phyloP scores from a whole-genome alignment of 2,888 invertebrate species.

The Sesia bembeciformis region DNA sequence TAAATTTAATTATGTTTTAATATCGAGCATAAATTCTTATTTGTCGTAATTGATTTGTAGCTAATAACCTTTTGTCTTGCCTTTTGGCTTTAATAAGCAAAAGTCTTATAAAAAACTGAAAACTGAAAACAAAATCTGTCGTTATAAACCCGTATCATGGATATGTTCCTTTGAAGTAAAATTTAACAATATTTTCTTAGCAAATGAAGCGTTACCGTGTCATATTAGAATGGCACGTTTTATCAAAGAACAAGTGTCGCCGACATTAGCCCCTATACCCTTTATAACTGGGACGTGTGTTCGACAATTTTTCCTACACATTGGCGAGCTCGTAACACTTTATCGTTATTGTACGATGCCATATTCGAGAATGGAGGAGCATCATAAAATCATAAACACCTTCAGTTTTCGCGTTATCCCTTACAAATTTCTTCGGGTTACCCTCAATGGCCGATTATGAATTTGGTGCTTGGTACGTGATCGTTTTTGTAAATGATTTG shows the following conservation, averaged over 20 bases:
- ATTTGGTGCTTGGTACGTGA: conserved; percentile 44
- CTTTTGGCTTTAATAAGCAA: too few species aligned
- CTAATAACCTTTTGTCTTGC: too few species aligned
- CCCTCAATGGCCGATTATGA: conserved; percentile 42
- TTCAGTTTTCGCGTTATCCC: conserved; percentile 40
- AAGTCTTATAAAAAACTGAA: too few species aligned
- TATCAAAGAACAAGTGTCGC: conserved; percentile 1
- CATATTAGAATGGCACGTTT: background rate
- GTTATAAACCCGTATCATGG: too few species aligned
- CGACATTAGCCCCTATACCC: conserved; percentile 37
- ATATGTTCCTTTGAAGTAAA: too few species aligned
- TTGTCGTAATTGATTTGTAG: background rate
- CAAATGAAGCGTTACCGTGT: too few species aligned
- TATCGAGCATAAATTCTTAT: conserved; percentile 3
- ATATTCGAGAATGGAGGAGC: conserved; percentile 49
- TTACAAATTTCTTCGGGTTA: conserved; percentile 38
- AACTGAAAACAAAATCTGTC: too few species aligned
- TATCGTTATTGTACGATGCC: conserved; percentile 55
- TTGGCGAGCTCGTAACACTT: conserved; percentile 38
- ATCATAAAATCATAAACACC: conserved; percentile 62
- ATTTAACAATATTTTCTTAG: too few species aligned
- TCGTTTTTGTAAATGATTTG: conserved; percentile 22
- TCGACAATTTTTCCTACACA: conserved; percentile 41
- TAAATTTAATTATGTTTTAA: conserved; percentile 1
- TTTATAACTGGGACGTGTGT: conserved; percentile 30